Percentiles rank a stretch among this genome's conserved stretches.
Conservation (phyloP, 2,113 vertebrate species). For the Megaptera novaeangliae region DNA sequence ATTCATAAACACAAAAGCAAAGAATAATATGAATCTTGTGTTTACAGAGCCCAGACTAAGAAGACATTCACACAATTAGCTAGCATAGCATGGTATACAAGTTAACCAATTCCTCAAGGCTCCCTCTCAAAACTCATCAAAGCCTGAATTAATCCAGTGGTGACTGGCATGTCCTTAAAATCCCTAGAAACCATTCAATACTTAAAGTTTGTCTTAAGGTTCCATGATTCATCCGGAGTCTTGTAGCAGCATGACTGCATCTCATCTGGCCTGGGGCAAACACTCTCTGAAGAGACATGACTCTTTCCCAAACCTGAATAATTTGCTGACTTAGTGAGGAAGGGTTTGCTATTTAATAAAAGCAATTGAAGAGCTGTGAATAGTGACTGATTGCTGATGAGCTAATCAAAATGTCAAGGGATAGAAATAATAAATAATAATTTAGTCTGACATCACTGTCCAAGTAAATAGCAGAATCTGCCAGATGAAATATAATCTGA, state of each 20-base stretch:
- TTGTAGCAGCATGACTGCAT: not conserved
- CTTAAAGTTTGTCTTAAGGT: constrained; percentile 23
- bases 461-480: constrained; percentile 60
- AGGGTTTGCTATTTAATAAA: constrained; percentile 52
- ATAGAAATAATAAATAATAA: constrained; percentile 68
- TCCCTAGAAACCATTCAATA: constrained; percentile 22
- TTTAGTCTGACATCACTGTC: constrained; percentile 48
- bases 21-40: not conserved
- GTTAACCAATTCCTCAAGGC: not conserved
- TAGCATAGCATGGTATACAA: not conserved
- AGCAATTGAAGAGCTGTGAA: constrained; percentile 61
- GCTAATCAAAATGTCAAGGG: constrained; percentile 67
- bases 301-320: constrained; percentile 54
- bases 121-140: not conserved
- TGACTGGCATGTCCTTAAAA: not conserved
- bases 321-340: constrained; percentile 22
- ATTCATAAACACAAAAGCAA: constrained; percentile 10
- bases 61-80: not conserved
- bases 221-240: constrained; percentile 27
- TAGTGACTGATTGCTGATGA: constrained; percentile 71
- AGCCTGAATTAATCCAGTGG: constrained; percentile 1
- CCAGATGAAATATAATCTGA: constrained; percentile 62
- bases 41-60: not conserved
- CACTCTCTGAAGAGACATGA: constrained; percentile 21
- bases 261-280: constrained; percentile 23